Percentiles rank a stretch among this genome's conserved stretches.
Evolutionary conservation across 2,888 invertebrate species (phyloP).

Genomic region (Zhengitettix transpicula): DNA sequence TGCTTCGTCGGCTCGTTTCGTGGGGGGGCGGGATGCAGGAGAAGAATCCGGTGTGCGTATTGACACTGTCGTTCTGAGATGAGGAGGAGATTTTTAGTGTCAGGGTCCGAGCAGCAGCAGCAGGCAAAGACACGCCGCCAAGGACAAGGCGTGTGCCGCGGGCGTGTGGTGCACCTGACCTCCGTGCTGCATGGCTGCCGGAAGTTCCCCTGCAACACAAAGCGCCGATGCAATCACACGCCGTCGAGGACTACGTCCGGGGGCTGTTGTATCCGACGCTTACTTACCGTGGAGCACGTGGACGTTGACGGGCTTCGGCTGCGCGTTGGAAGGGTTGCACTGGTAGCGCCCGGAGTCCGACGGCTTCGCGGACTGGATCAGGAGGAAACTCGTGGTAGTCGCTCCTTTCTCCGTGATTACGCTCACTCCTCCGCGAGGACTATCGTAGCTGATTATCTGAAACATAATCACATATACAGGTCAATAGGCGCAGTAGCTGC

Average conservation of each 20-base stretch:
- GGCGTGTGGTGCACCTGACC: background rate
- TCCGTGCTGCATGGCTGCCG: background rate
- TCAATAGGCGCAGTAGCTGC: no score
- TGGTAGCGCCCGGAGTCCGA: slow-evolving; percentile 82
- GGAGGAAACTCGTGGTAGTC: slow-evolving; percentile 74
- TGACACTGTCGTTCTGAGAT: no score
- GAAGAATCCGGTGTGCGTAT: no score
- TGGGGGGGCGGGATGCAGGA: no score
- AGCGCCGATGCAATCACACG: background rate
- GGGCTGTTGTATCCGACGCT: background rate
- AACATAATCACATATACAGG: no score
- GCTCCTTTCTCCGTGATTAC: slow-evolving; percentile 84
- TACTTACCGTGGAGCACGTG: slow-evolving; percentile 77
- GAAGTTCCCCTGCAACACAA: background rate
- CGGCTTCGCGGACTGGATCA: slow-evolving; percentile 74
- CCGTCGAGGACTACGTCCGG: background rate
- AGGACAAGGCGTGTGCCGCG: background rate
- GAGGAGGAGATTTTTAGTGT: background rate
- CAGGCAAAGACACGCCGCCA: background rate
- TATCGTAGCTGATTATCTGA: slow-evolving; percentile 89
- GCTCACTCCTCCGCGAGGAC: slow-evolving; percentile 76
- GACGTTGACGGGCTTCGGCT: slow-evolving; percentile 76
- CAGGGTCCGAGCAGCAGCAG: background rate
- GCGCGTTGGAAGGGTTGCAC: slow-evolving; percentile 87
- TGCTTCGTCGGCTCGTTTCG: no score